A percentile compares a stretch with the other conserved stretches of the same genome.
These are phyloP conservation scores for Palythoa grandiflora DNA, from an alignment of 92 coral and sea anemone species.

Conservation along the genomic window DNA sequence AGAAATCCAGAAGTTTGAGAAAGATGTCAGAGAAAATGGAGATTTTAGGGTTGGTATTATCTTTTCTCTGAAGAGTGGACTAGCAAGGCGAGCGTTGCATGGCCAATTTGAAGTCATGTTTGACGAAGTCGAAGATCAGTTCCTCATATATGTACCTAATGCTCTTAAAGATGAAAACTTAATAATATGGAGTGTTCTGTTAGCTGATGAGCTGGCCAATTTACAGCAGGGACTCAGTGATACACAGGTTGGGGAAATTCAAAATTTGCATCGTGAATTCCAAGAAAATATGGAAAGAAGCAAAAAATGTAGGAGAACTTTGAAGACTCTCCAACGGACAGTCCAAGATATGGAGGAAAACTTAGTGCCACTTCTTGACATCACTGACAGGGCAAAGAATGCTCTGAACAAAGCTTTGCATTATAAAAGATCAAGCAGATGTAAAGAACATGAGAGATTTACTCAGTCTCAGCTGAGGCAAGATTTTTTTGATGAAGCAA, in stretches of 20 bases:
- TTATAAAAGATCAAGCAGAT: background rate
- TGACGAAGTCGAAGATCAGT: conserved; percentile 40
- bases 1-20: conserved; percentile 57
- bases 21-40: conserved; percentile 13
- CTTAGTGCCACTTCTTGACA: conserved; percentile 27
- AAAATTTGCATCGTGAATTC: conserved; percentile 38
- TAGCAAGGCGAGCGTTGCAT: conserved; percentile 39
- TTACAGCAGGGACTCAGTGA: conserved; percentile 50
- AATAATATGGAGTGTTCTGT: conserved; percentile 68
- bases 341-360: conserved; percentile 14
- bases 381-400: conserved; percentile 42
- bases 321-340: conserved; percentile 29
- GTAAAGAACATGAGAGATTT: background rate
- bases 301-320: conserved; percentile 33
- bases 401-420: conserved; percentile 30
- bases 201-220: conserved; percentile 63
- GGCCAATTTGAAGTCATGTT: conserved; percentile 53
- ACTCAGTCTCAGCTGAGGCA: background rate
- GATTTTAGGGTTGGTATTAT: conserved; percentile 68
- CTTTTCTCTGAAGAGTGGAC: conserved; percentile 65
- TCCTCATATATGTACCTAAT: conserved; percentile 70
- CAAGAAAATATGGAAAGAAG: conserved; percentile 31
- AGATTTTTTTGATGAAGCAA: background rate
- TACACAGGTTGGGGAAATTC: conserved; percentile 22
- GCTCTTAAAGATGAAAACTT: conserved; percentile 52